phyloP scores from a whole-genome alignment of 2,113 vertebrate species.

The Poecile atricapillus region DNA sequence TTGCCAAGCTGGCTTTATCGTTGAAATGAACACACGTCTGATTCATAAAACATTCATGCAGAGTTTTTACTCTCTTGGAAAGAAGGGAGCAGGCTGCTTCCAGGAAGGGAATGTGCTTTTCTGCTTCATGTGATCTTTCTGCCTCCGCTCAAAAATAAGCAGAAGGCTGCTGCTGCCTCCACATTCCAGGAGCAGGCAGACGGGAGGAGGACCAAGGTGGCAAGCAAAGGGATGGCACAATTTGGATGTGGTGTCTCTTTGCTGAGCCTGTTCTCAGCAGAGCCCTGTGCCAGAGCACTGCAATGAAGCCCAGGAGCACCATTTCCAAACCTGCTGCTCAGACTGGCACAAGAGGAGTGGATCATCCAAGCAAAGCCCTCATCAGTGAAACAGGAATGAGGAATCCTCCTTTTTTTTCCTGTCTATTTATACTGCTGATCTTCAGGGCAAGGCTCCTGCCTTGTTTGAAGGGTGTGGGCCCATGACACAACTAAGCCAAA shows the following conservation, averaged over 20 bases:
- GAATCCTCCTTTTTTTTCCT: neutral
- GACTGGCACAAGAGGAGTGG: neutral
- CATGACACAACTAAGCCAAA: neutral
- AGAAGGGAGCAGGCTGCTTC: conserved; percentile 11
- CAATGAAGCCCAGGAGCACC: rapidly evolving
- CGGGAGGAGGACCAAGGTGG: neutral
- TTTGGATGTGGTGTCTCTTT: neutral
- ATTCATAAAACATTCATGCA: conserved; percentile 47
- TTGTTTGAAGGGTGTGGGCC: neutral
- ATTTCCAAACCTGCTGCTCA: neutral
- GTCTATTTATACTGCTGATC: neutral
- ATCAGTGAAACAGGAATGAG: neutral
- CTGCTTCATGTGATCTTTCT: conserved; percentile 8
- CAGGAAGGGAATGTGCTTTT: conserved; percentile 38
- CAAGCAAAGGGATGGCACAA: neutral
- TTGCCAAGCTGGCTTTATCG: conserved; percentile 34
- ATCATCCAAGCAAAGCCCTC: neutral
- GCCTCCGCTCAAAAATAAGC: neutral
- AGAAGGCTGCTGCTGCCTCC: neutral
- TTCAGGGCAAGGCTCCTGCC: neutral
- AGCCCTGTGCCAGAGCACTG: neutral
- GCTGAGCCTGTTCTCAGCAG: neutral
- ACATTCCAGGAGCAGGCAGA: neutral
- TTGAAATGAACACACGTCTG: conserved; percentile 33
- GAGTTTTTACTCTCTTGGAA: conserved; percentile 30